Conservation (phyloP, 1,140 invertebrate genomes). For the Drosophila melanica region DNA sequence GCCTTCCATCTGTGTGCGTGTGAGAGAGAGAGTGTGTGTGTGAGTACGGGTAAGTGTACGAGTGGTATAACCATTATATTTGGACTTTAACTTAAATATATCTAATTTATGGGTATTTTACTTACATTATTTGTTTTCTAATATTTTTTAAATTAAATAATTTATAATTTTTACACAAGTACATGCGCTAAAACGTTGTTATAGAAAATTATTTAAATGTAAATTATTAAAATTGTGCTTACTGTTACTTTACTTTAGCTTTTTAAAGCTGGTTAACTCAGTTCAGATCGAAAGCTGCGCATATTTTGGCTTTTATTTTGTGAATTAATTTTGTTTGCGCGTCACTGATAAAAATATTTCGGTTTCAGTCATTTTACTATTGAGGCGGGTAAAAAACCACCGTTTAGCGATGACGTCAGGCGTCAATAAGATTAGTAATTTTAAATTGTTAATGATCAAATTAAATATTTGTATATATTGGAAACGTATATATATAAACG, state of each 20-base stretch:
- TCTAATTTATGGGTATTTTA: no score
- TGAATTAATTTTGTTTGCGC: background rate
- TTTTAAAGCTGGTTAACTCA: background rate
- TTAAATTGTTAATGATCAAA: background rate
- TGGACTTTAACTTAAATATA: no score
- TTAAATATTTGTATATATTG: background rate
- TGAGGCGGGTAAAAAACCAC: conserved; percentile 46
- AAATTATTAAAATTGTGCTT: no score
- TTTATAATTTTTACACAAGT: no score
- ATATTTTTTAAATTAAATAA: no score
- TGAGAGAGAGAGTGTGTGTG: background rate
- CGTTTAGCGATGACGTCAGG: conserved; percentile 53
- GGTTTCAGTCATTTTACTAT: background rate
- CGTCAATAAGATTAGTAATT: conserved; percentile 2
- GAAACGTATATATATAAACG: background rate
- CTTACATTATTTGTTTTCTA: no score
- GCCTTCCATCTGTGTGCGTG: conserved; percentile 87
- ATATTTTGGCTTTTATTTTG: background rate
- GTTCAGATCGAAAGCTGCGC: background rate
- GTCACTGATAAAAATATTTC: conserved; percentile 3
- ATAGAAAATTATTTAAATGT: no score
- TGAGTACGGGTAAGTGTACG: no score
- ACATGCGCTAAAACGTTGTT: no score
- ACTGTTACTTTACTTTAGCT: no score
- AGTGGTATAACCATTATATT: no score